These are phyloP conservation scores for Calcarius lapponicus DNA, from an alignment of 2,797 vertebrate species.

Conservation along the genomic window DNA sequence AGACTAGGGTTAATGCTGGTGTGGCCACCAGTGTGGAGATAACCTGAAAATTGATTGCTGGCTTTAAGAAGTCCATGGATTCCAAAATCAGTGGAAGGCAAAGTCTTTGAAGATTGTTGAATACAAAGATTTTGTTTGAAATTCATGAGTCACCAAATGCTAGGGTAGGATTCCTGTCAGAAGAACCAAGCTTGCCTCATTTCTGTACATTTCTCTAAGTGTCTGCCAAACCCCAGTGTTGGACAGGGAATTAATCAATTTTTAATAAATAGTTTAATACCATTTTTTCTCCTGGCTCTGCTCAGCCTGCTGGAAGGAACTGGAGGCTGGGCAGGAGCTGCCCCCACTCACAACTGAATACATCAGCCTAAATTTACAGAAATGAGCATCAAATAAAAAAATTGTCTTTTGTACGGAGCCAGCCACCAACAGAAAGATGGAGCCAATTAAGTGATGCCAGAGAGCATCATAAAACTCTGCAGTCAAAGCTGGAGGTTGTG, in stretches of 20 bases:
- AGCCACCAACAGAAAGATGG: background rate
- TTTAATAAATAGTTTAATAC: background rate
- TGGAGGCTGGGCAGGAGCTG: background rate
- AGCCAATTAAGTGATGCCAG: background rate
- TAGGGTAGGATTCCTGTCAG: background rate
- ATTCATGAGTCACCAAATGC: background rate
- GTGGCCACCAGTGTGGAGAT: background rate
- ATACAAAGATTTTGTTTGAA: background rate
- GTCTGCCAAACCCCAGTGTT: background rate
- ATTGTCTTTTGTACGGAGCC: background rate
- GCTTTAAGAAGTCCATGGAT: background rate
- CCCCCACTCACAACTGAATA: background rate
- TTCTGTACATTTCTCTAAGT: background rate
- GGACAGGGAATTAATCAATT: background rate
- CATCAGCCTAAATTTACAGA: background rate
- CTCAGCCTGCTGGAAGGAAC: background rate
- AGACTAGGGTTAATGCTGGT: background rate
- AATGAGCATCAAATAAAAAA: background rate
- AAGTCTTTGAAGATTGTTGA: background rate
- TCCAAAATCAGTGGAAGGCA: background rate
- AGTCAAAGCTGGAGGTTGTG: background rate
- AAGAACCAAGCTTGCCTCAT: background rate
- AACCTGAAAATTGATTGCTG: background rate
- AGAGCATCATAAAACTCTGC: background rate
- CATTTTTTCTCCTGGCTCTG: background rate